Conservation (phyloP, 92 coral and sea anemone species). For the Phymanthus crucifer region DNA sequence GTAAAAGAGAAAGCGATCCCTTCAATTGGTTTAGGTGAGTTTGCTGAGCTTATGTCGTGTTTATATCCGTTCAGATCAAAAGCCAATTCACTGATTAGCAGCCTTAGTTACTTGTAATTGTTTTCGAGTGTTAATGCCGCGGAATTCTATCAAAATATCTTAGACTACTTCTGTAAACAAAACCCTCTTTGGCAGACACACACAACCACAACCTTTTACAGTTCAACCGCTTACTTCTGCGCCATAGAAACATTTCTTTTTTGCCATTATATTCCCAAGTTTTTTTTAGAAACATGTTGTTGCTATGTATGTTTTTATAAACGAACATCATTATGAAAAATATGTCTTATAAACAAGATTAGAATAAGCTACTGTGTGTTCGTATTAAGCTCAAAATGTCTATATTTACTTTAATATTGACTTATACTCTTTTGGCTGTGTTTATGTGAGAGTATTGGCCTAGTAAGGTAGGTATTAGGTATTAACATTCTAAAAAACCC, state of each 20-base stretch:
- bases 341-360: no score
- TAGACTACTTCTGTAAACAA: neutral
- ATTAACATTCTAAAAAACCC: neutral
- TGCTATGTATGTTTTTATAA: slow-evolving; percentile 24
- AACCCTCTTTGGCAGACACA: neutral
- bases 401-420: slow-evolving; percentile 21
- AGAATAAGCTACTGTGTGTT: no score
- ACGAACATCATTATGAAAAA: neutral
- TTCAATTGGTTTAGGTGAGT: slow-evolving; percentile 87
- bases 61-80: slow-evolving; percentile 5
- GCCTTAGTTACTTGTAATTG: neutral
- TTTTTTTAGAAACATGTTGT: neutral
- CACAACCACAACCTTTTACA: neutral
- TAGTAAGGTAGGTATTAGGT: neutral
- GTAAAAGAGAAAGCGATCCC: slow-evolving; percentile 91
- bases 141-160: slow-evolving; percentile 14
- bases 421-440: slow-evolving; percentile 14
- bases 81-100: slow-evolving; percentile 5
- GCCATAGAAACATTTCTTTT: neutral
- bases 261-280: neutral
- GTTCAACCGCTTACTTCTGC: neutral
- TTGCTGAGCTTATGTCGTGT: neutral
- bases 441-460: neutral
- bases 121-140: slow-evolving; percentile 9
- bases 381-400: neutral